These are phyloP conservation scores for Amphipoea lucens DNA, from an alignment of 2,888 invertebrate species.

Conservation along the genomic window DNA sequence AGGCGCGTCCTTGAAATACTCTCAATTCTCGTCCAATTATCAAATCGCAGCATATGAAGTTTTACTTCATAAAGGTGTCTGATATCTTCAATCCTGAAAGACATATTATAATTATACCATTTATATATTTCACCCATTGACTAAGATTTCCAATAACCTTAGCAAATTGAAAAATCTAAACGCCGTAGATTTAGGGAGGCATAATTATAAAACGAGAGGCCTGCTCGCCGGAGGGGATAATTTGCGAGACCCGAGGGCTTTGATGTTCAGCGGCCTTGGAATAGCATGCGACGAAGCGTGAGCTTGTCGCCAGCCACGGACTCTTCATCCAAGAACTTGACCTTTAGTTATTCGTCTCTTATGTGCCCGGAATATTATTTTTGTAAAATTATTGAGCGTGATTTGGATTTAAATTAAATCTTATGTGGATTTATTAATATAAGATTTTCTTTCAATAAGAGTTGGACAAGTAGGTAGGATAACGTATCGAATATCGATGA, in stretches of 20 bases:
- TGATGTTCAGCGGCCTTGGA: conserved; percentile 87
- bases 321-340: conserved; percentile 81
- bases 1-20: not conserved
- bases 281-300: conserved; percentile 77
- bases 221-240: conserved; percentile 83
- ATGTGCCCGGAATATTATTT: conserved; percentile 12
- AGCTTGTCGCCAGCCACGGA: conserved; percentile 67
- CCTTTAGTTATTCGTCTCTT: conserved; percentile 79
- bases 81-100: no score
- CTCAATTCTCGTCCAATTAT: not conserved
- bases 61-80: no score
- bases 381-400: not conserved
- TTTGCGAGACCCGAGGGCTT: conserved; percentile 79
- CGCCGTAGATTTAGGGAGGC: conserved; percentile 71
- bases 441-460: not conserved
- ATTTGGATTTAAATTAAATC: conserved; percentile 3
- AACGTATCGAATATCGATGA: no score
- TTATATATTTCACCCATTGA: no score
- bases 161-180: conserved; percentile 53
- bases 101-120: no score
- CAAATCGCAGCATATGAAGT: no score
- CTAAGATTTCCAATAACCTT: conserved; percentile 36
- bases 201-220: conserved; percentile 66
- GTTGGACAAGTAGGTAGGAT: not conserved
- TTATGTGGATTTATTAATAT: no score